Conservation (phyloP, 2,888 invertebrate species). For the Druceiella hillmani region DNA sequence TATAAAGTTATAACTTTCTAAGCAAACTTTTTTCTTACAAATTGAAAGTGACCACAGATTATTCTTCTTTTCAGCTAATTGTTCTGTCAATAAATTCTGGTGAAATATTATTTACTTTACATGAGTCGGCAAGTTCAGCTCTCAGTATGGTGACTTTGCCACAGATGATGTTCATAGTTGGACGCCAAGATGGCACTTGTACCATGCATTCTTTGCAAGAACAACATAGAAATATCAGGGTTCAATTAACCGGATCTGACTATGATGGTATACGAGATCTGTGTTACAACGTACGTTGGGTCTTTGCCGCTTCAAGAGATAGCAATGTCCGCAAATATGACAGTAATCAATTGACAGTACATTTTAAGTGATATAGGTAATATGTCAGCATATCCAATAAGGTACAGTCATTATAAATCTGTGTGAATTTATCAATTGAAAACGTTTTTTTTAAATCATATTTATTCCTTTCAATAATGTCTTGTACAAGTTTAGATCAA, state of each 20-base stretch:
- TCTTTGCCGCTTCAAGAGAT: slow-evolving; percentile 62
- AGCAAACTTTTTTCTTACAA: too few species aligned
- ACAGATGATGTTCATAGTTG: slow-evolving; percentile 48
- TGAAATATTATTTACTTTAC: slow-evolving; percentile 33
- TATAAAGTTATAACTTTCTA: too few species aligned
- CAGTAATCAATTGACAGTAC: slow-evolving; percentile 43
- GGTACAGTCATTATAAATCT: too few species aligned
- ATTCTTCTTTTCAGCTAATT: slow-evolving; percentile 32
- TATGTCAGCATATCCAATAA: too few species aligned
- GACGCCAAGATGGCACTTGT: slow-evolving; percentile 61
- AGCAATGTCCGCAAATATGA: slow-evolving; percentile 58
- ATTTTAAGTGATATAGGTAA: slow-evolving; percentile 44
- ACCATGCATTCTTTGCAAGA: slow-evolving; percentile 45
- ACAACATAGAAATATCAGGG: slow-evolving; percentile 31
- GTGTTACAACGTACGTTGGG: slow-evolving; percentile 51
- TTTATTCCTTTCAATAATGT: too few species aligned
- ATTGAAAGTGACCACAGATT: too few species aligned
- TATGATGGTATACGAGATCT: slow-evolving; percentile 64
- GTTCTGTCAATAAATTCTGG: slow-evolving; percentile 35
- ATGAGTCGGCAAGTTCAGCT: slow-evolving; percentile 55
- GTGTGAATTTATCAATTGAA: too few species aligned
- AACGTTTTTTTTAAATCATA: too few species aligned
- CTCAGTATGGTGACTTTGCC: slow-evolving; percentile 44
- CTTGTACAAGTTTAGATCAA: too few species aligned
- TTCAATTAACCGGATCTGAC: slow-evolving; percentile 64